Conservation (phyloP, 2,113 vertebrate species). For the Artemisiospiza belli region DNA sequence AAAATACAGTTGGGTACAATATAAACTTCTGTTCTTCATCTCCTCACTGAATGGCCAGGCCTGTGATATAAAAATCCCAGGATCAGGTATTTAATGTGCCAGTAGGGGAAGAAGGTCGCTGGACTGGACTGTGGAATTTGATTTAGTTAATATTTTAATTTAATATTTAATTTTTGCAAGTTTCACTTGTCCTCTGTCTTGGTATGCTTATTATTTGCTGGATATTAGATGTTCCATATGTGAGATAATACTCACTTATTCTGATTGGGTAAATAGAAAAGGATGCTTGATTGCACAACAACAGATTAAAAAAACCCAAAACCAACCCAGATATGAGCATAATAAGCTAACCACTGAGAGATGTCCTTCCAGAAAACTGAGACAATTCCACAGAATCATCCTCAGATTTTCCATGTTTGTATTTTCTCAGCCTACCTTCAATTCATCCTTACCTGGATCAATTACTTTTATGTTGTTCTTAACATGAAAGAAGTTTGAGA, state of each 20-base stretch:
- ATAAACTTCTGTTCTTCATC: neutral
- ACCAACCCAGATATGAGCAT: neutral
- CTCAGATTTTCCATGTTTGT: neutral
- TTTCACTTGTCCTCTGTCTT: neutral
- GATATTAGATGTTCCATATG: neutral
- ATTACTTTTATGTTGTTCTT: constrained; percentile 92
- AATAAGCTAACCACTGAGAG: neutral
- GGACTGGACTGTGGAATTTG: neutral
- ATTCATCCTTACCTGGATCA: constrained; percentile 85
- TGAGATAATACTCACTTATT: neutral
- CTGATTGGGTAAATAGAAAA: neutral
- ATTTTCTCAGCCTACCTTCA: neutral
- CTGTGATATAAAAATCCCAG: neutral
- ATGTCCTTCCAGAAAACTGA: neutral
- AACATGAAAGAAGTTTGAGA: constrained; percentile 94
- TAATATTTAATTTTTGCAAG: neutral
- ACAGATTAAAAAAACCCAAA: neutral
- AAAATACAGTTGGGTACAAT: neutral
- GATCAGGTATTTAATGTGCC: neutral
- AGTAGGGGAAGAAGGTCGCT: neutral
- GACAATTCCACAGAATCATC: neutral
- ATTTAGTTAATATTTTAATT: neutral
- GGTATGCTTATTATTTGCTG: neutral
- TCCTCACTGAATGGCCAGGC: neutral
- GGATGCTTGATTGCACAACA: neutral